phyloP scores from a whole-genome alignment of 2,113 vertebrate genomes.

The Neofelis nebulosa region DNA sequence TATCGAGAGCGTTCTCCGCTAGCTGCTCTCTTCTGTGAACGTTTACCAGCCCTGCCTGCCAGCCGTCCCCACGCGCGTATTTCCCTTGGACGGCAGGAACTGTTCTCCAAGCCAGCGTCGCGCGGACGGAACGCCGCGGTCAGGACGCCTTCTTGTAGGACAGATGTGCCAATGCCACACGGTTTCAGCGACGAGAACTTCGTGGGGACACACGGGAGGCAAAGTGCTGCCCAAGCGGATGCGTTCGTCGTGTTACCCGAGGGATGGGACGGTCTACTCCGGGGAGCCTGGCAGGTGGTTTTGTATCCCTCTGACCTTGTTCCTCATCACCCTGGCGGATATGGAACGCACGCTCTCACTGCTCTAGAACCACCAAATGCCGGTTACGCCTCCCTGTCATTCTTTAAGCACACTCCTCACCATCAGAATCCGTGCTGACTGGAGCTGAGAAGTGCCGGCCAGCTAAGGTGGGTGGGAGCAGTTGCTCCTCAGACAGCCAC shows the following conservation, averaged over 20 bases:
- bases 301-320: not conserved
- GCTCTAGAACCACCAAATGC: not conserved
- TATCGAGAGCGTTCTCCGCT: not conserved
- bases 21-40: not conserved
- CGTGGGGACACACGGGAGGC: not conserved
- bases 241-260: conserved; percentile 53
- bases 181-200: not conserved
- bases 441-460: fast-evolving
- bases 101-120: fast-evolving
- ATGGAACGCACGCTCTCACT: not conserved
- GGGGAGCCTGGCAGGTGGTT: conserved; percentile 55
- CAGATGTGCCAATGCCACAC: too few relatives aligned
- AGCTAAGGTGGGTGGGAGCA: not conserved
- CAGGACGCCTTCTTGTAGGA: not conserved
- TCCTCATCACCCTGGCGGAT: not conserved
- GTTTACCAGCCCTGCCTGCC: not conserved
- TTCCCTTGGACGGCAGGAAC: not conserved
- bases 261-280: conserved; percentile 40
- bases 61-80: not conserved
- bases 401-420: not conserved
- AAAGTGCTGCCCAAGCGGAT: not conserved
- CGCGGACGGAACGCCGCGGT: not conserved
- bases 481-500: not conserved
- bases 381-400: not conserved
- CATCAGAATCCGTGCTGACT: not conserved